Evolutionary conservation across 2,888 invertebrate species (phyloP), one percentile per base, ranked within the genome.

Genomic region (Hypselothyrea guttata): DNA sequence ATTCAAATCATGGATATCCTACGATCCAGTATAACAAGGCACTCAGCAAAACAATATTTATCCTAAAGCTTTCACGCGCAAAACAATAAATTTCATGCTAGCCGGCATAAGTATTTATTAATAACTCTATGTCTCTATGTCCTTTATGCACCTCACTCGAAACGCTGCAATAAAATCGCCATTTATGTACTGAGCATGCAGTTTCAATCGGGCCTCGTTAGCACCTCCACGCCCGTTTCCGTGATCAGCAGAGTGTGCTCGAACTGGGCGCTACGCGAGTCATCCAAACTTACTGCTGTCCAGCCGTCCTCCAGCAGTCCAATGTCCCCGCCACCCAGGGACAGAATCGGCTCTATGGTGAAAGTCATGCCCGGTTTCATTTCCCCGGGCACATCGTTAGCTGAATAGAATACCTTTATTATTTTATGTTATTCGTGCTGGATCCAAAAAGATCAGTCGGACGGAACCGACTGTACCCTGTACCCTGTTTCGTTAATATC

Each of bases 321-420:
- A 1, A 95, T 91, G 52, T 93, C 91, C 35, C 91, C 91, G 0
- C 90, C 90, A 0, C 97, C 97, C 73, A 96, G 94, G 1, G 94
- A 93, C 11, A 98, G 86, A 7, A 95, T 94, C 7, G 98, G 98
- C 87, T 98, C 98, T 79, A 98, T 95, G 0, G 98, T 98, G 86
- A 98, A 98, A 0, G 96, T 95, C 96, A 97, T 97, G n/a, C 97
- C 97, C 2, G 94, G 90, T 73, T 92, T 87, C 97, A 98, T 97
- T 44, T 89, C 84, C 0, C 95, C 95, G 0, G 92, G 92, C 72
- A 92, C 91, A 47, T 92, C 86, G 84, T 95, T 95, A 69, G 90
- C 95, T 94, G 37, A 8, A 8, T 37, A n/a, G n/a, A n/a, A n/a
- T n/a, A n/a, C n/a, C n/a, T n/a, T n/a, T n/a, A n/a, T n/a, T n/a